Percentiles rank a stretch among this genome's conserved stretches.
These are phyloP conservation scores for Calonectris borealis DNA, from an alignment of 2,113 vertebrate species.

Conservation along the genomic window DNA sequence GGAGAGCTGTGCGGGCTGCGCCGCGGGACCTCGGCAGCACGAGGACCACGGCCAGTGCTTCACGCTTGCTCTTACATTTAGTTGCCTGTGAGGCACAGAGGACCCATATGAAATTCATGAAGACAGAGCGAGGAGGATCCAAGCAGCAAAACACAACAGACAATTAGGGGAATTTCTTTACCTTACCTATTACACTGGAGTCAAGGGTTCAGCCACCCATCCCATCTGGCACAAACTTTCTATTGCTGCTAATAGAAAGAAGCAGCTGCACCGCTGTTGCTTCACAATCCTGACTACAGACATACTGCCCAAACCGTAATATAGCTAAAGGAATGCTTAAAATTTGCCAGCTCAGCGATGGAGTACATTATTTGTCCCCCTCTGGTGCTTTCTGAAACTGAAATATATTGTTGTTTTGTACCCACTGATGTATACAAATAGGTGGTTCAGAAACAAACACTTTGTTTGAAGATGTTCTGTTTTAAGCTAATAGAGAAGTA, in stretches of 20 bases:
- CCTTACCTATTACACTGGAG: background rate
- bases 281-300: background rate
- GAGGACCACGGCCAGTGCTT: accelerated
- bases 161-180: background rate
- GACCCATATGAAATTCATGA: background rate
- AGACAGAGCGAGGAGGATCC: background rate
- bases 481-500: background rate
- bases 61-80: background rate
- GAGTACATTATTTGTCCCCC: background rate
- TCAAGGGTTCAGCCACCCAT: background rate
- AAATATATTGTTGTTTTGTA: background rate
- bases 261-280: background rate
- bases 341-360: background rate
- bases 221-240: background rate
- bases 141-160: background rate
- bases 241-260: background rate
- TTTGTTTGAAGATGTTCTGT: background rate
- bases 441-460: background rate
- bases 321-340: background rate
- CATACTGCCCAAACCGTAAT: background rate
- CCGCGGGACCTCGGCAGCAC: accelerated
- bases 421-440: background rate
- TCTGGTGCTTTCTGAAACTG: background rate
- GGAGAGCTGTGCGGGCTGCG: background rate
- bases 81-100: accelerated